Evolutionary conservation across 35 echinoderm and acorn worm genomes (phyloP).

Genomic region (Holothuria glaberrima): DNA sequence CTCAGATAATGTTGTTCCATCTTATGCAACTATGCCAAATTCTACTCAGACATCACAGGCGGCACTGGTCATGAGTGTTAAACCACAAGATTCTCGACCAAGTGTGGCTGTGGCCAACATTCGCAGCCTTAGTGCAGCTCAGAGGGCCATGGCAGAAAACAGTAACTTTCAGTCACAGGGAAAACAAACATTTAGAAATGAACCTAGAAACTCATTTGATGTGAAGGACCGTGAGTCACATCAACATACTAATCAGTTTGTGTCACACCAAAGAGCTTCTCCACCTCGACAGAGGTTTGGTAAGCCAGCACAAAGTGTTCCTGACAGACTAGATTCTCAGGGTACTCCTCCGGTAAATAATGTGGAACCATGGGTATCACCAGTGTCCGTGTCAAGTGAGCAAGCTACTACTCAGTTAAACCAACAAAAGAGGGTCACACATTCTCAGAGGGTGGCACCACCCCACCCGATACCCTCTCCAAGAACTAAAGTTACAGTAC

Average conservation of each 20-base stretch:
- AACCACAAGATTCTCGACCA: conserved; percentile 29
- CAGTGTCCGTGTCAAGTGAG: conserved; percentile 16
- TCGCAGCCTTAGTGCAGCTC: conserved; percentile 27
- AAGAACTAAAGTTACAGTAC: conserved; percentile 16
- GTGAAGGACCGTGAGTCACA: not conserved
- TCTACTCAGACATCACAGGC: conserved; percentile 27
- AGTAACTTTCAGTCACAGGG: conserved; percentile 30
- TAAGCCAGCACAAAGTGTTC: conserved; percentile 38
- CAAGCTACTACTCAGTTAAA: not conserved
- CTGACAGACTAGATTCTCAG: conserved; percentile 30
- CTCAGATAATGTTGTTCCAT: conserved; percentile 18
- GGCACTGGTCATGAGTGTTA: conserved; percentile 40
- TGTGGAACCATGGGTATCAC: conserved; percentile 52
- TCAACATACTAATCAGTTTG: not conserved
- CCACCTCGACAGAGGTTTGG: conserved; percentile 27
- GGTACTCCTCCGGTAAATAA: not conserved
- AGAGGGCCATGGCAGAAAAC: conserved; percentile 24
- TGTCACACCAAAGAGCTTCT: conserved; percentile 17
- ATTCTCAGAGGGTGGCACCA: conserved; percentile 8
- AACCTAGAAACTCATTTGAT: conserved; percentile 32
- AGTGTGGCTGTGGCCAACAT: conserved; percentile 52
- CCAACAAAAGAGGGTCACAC: not conserved
- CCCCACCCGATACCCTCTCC: conserved; percentile 19
- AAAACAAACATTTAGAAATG: not conserved
- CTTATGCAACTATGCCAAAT: conserved; percentile 42